Base-by-base conservation (phyloP, 1,140 invertebrate species). In the Ceratoteleas bidentatus region DNA sequence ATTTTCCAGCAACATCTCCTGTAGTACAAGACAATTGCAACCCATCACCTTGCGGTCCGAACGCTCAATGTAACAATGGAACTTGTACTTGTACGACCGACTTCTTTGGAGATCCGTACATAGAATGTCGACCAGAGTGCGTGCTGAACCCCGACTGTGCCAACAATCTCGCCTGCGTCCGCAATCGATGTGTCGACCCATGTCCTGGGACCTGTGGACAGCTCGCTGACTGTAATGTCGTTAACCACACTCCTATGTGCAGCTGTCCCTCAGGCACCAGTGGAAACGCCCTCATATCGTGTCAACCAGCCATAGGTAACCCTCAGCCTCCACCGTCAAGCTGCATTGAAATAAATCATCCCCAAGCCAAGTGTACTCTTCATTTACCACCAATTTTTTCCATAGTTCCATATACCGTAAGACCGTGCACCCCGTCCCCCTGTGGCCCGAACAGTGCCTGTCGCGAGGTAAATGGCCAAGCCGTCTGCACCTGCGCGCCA, bases 371-470 rank as follows among this genome's bases (percentile, higher is more conserved):
- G 3, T 47, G 6, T 47, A 50, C n/a, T 8, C 8, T 0, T 50
- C 7, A 24, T 50, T 50, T 16, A 50, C 8, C n/a, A 49, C n/a
- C 9, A 49, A 6, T 49, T 49, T 49, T 54, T 9, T 57, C 58
- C 64, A 69, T n/a, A 78, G 54, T 43, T 52, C 52, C 52, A 58
- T 82, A 79, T 8, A 74, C 56, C n/a, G 32, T 87, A 85, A 92
- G 93, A 88, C 94, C 94, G 5, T 96, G 95, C 85, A 85, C 89
- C 62, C 95, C 94, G 66, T 93, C 94, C 65, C 95, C 95, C 33
- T 96, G 95, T 85, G 95, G 95, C 65, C 93, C 93, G 11, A 96
- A 96, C 86, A 94, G 94, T 61, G 89, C 94, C 57, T 96, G 96
- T 83, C 92, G 93, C 78, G 93, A 94, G 14, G 83, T 92, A 40